A percentile compares a stretch with the other conserved stretches of the same genome.
phyloP scores from a whole-genome alignment of 2,797 vertebrate genomes.

The Neosalanx taihuensis region DNA sequence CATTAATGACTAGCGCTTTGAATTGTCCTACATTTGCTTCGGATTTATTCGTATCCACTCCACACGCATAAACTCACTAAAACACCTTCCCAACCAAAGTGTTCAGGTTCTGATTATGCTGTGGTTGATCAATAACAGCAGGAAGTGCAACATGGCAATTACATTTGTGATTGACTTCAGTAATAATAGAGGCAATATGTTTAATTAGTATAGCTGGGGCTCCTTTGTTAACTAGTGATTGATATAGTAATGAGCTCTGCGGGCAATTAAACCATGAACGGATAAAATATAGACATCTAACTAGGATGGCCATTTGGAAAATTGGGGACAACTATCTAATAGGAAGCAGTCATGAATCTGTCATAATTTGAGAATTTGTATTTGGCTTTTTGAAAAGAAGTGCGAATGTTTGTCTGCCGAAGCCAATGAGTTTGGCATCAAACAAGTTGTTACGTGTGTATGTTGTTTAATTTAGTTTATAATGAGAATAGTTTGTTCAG shows the following conservation, averaged over 20 bases:
- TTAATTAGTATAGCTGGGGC: constrained; percentile 43
- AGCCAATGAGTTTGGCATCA: constrained; percentile 61
- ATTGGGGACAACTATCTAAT: constrained; percentile 11
- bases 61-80: background rate
- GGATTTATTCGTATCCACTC: background rate
- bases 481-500: constrained; percentile 52
- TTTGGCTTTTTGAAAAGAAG: constrained; percentile 57
- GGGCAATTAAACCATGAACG: constrained; percentile 28
- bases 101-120: background rate
- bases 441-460: constrained; percentile 55
- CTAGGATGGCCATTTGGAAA: constrained; percentile 30
- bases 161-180: constrained; percentile 26
- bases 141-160: constrained; percentile 27
- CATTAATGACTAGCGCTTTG: background rate
- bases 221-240: constrained; percentile 49
- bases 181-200: constrained; percentile 47
- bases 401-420: constrained; percentile 56
- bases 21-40: background rate
- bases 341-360: background rate
- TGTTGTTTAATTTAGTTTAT: constrained; percentile 64
- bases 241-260: constrained; percentile 39
- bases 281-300: constrained; percentile 27
- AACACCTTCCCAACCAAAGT: background rate
- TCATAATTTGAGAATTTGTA: constrained; percentile 33
- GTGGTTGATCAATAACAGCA: constrained; percentile 20